A percentile compares a stretch with the other conserved stretches of the same genome.
phyloP scores from a whole-genome alignment of 2,113 vertebrate species.

The Pomatorhinus ruficollis region DNA sequence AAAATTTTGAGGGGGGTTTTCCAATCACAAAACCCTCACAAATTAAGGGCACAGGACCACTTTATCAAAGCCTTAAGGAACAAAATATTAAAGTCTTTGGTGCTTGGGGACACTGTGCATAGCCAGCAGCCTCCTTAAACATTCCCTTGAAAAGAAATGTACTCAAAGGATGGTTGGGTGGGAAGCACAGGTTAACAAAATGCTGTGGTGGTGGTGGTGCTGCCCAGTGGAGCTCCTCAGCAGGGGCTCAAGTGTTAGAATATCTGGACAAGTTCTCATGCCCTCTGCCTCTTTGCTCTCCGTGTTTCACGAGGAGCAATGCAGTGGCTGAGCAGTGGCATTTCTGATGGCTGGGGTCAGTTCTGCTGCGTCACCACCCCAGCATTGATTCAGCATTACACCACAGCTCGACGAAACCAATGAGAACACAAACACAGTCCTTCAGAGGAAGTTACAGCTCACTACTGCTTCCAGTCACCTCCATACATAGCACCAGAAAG shows the following conservation, averaged over 20 bases:
- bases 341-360: neutral
- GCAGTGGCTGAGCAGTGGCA: neutral
- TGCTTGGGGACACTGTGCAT: fast-evolving
- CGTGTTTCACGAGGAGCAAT: neutral
- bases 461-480: neutral
- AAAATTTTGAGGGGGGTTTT: neutral
- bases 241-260: neutral
- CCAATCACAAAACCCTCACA: neutral
- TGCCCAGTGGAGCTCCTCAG: neutral
- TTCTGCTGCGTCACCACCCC: neutral
- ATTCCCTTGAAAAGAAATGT: neutral
- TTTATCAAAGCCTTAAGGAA: neutral
- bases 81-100: neutral
- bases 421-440: neutral
- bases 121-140: neutral
- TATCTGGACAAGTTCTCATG: neutral
- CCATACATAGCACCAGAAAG: neutral
- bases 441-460: neutral
- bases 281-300: neutral
- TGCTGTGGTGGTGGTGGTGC: neutral
- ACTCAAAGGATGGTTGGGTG: neutral
- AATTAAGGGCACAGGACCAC: neutral
- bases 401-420: neutral
- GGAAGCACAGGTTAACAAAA: neutral
- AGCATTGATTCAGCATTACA: neutral